Evolutionary conservation across 2,888 invertebrate species (phyloP).

Genomic region (Agonopterix arenella): DNA sequence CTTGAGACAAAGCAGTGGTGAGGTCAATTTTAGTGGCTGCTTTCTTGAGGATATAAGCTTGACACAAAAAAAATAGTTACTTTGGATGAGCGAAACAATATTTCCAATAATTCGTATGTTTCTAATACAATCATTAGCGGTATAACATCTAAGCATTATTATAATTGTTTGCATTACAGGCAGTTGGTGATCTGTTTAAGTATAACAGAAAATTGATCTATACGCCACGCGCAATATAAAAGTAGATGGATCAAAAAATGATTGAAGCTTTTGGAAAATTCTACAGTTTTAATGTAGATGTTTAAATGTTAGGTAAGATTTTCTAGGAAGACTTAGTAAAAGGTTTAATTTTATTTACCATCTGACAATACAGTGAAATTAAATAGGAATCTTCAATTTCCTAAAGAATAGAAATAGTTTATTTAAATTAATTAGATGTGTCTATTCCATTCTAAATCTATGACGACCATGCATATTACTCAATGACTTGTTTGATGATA

Average conservation of each 20-base stretch:
- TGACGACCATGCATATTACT: neutral
- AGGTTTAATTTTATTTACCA: too few species aligned
- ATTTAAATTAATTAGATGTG: neutral
- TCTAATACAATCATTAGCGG: neutral
- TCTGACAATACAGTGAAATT: too few species aligned
- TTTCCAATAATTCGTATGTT: neutral
- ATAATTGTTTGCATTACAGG: constrained; percentile 72
- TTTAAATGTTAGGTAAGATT: constrained; percentile 3
- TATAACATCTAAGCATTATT: constrained; percentile 17
- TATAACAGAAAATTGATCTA: constrained; percentile 55
- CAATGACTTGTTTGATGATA: neutral
- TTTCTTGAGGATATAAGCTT: too few species aligned
- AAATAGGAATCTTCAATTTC: too few species aligned
- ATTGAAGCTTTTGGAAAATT: constrained; percentile 39
- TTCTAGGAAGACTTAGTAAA: neutral
- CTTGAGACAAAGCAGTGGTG: neutral
- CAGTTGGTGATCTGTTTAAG: constrained; percentile 72
- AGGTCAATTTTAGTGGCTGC: neutral
- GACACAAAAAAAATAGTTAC: too few species aligned
- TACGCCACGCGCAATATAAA: constrained; percentile 45
- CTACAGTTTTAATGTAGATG: constrained; percentile 17
- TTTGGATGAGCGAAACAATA: neutral
- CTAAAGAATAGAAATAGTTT: too few species aligned
- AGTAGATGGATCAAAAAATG: constrained; percentile 52
- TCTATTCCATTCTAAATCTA: neutral